These are phyloP conservation scores for Bovichtus variegatus DNA, from an alignment of 2,797 vertebrate genomes.

Conservation along the genomic window DNA sequence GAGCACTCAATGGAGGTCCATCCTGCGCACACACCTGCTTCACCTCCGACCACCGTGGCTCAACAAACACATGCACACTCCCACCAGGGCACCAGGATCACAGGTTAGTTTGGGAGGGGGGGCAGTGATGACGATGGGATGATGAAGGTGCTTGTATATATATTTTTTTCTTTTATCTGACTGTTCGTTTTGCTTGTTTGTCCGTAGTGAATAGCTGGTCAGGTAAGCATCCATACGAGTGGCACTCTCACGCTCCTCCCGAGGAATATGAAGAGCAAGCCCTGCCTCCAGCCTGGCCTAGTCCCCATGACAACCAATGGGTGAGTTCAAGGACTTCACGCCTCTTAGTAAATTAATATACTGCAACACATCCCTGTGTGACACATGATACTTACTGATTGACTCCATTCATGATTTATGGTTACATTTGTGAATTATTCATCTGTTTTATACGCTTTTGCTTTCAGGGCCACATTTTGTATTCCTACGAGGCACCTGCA, in stretches of 20 bases:
- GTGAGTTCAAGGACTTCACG: slow-evolving; percentile 68
- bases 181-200: slow-evolving; percentile 2
- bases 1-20: slow-evolving; percentile 85
- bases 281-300: slow-evolving; percentile 62
- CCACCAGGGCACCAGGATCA: slow-evolving; percentile 65
- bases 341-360: not conserved
- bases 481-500: slow-evolving; percentile 50
- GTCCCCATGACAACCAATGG: slow-evolving; percentile 72
- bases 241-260: slow-evolving; percentile 69
- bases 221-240: slow-evolving; percentile 81
- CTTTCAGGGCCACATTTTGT: slow-evolving; percentile 72
- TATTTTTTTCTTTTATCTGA: slow-evolving; percentile 6
- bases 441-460: slow-evolving; percentile 14
- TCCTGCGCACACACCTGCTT: slow-evolving; percentile 48
- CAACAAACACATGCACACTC: slow-evolving; percentile 58
- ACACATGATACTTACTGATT: not conserved
- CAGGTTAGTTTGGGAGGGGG: slow-evolving; percentile 63
- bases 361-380: not conserved
- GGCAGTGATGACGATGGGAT: not conserved
- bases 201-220: slow-evolving; percentile 83
- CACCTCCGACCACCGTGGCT: slow-evolving; percentile 41
- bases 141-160: not conserved
- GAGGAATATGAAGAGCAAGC: slow-evolving; percentile 70
- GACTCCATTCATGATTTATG: not conserved
- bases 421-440: slow-evolving; percentile 1